These are phyloP conservation scores for Coleophora deauratella DNA, from an alignment of 2,888 invertebrate species.

Conservation along the genomic window DNA sequence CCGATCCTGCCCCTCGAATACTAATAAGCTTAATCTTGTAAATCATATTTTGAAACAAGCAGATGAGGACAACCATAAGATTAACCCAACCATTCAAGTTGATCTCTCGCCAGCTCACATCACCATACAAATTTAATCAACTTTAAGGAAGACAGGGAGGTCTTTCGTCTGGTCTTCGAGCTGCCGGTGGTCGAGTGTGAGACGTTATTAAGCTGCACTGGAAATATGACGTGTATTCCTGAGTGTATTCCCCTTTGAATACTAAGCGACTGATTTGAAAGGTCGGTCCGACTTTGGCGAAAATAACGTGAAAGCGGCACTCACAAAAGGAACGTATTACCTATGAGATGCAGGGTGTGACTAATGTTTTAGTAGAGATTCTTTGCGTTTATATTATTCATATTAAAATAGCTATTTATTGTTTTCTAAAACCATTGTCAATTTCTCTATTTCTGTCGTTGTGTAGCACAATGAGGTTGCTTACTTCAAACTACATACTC, in stretches of 20 bases:
- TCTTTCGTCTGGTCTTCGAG: constrained; percentile 29
- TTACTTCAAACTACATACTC: no score
- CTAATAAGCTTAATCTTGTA: constrained; percentile 72
- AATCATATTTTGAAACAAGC: constrained; percentile 70
- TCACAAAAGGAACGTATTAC: constrained; percentile 27
- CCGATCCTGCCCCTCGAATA: constrained; percentile 46
- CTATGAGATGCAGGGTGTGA: constrained; percentile 31
- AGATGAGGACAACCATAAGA: constrained; percentile 60
- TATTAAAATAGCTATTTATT: constrained; percentile 35
- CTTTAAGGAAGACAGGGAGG: constrained; percentile 21
- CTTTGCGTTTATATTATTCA: constrained; percentile 33
- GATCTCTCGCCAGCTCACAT: constrained; percentile 29
- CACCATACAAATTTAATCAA: constrained; percentile 12
- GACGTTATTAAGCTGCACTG: constrained; percentile 62
- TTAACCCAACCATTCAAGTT: constrained; percentile 38
- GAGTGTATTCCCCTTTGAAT: no score
- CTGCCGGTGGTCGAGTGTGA: constrained; percentile 53
- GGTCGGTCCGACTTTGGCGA: constrained; percentile 33
- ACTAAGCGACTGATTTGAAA: constrained; percentile 54
- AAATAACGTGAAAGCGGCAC: constrained; percentile 31
- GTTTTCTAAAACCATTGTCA: no score
- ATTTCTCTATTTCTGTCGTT: no score
- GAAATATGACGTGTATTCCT: constrained; percentile 68
- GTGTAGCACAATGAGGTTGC: no score
- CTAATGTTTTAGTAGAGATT: constrained; percentile 30